Percentiles rank a stretch among this genome's conserved stretches.
phyloP scores from a whole-genome alignment of 2,797 vertebrate genomes.

The Xenopus petersii region DNA sequence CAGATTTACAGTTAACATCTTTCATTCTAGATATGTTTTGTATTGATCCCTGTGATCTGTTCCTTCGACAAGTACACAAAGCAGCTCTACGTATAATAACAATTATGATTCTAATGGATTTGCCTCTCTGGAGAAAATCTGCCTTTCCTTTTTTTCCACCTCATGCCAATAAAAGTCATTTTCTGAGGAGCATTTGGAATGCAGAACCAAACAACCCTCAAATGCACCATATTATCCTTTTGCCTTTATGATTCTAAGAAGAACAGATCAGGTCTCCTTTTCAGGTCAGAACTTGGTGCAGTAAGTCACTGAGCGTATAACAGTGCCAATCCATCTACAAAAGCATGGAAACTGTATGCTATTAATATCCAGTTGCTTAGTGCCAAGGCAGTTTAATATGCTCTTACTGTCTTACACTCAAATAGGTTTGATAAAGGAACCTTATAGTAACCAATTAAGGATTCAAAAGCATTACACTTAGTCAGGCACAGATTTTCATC shows the following conservation, averaged over 20 bases:
- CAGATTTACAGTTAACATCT: constrained; percentile 48
- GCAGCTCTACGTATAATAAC: constrained; percentile 45
- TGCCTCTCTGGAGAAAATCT: constrained; percentile 44
- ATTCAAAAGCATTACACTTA: too few species aligned
- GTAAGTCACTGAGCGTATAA: not conserved
- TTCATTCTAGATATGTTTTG: constrained; percentile 46
- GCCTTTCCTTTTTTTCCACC: constrained; percentile 21
- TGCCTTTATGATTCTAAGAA: constrained; percentile 14
- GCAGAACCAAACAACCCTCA: constrained; percentile 25
- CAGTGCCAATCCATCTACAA: too few species aligned
- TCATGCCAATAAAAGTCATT: constrained; percentile 40
- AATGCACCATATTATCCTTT: constrained; percentile 25
- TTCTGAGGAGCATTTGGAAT: constrained; percentile 29
- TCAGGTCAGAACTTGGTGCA: not conserved
- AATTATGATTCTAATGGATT: constrained; percentile 46
- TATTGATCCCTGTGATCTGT: constrained; percentile 41
- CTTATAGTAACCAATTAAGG: too few species aligned
- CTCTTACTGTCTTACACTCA: too few species aligned
- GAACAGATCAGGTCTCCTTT: not conserved
- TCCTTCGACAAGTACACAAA: constrained; percentile 43
- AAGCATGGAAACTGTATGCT: too few species aligned
- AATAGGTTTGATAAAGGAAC: too few species aligned
- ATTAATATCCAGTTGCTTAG: too few species aligned
- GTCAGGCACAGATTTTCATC: too few species aligned
- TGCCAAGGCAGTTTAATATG: too few species aligned